phyloP scores from a whole-genome alignment of 2,113 vertebrate species.

The Pyrgilauda ruficollis region DNA sequence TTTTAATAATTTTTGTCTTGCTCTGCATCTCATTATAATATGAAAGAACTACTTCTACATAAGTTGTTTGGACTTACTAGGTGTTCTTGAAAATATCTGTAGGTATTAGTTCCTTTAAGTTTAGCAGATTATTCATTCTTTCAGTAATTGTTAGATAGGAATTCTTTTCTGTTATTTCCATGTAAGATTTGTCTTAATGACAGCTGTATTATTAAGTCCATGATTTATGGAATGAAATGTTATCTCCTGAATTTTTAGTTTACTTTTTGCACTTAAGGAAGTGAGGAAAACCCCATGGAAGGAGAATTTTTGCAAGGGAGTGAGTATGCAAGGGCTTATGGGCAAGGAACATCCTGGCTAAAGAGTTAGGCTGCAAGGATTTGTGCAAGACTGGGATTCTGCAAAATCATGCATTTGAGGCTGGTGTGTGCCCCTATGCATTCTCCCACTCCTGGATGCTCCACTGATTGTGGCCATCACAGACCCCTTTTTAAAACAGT shows the following conservation, averaged over 20 bases:
- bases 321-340: background rate
- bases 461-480: no score
- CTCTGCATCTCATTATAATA: background rate
- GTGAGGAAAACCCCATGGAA: background rate
- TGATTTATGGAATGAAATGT: background rate
- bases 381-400: background rate
- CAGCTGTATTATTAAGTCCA: background rate
- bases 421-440: rapidly evolving
- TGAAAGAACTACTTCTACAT: background rate
- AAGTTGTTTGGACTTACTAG: background rate
- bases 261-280: background rate
- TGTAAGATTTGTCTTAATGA: background rate
- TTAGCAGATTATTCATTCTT: background rate
- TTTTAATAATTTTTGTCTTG: background rate
- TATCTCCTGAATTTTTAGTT: background rate
- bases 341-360: background rate
- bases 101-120: background rate
- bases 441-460: rapidly evolving
- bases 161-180: background rate
- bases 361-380: background rate
- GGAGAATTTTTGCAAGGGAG: background rate
- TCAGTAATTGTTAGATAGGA: background rate
- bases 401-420: rapidly evolving
- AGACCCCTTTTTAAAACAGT: background rate
- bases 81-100: background rate